Evolutionary conservation across 2,888 invertebrate genomes (phyloP).

Genomic region (Meiosimyza platycephala): DNA sequence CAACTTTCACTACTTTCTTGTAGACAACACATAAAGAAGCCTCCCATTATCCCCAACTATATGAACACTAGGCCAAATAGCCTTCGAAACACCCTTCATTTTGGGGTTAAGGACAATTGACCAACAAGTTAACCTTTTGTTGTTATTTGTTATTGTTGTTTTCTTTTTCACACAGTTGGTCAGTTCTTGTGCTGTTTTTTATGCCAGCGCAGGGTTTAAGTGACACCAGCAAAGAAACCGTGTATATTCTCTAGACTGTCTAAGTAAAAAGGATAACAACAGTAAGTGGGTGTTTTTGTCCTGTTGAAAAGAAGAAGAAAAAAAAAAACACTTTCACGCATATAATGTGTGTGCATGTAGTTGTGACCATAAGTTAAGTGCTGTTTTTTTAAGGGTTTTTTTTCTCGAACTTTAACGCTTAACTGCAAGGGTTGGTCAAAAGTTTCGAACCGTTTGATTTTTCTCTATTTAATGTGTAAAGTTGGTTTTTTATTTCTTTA

Average conservation of each 20-base stretch:
- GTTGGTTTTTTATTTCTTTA: background rate
- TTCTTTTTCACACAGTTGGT: background rate
- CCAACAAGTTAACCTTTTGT: conserved; percentile 25
- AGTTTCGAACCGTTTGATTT: conserved; percentile 3
- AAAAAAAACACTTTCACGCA: background rate
- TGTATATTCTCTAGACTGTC: background rate
- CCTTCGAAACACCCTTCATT: conserved; percentile 4
- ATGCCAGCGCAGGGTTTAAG: background rate
- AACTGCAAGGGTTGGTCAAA: conserved; percentile 17
- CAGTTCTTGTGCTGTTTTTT: background rate
- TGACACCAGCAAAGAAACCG: background rate
- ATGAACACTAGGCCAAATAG: background rate
- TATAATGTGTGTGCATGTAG: background rate
- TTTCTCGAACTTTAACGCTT: background rate
- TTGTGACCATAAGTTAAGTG: background rate
- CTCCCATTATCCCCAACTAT: too few species aligned
- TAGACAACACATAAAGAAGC: too few species aligned
- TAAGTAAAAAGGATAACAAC: background rate
- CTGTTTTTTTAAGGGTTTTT: background rate
- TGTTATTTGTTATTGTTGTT: background rate
- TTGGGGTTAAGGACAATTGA: conserved; percentile 22
- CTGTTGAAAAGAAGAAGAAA: background rate
- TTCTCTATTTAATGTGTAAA: background rate
- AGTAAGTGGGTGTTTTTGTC: background rate
- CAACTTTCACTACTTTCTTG: too few species aligned